Conservation (phyloP, 2,797 vertebrate genomes). For the Sebastolobus altivelis region DNA sequence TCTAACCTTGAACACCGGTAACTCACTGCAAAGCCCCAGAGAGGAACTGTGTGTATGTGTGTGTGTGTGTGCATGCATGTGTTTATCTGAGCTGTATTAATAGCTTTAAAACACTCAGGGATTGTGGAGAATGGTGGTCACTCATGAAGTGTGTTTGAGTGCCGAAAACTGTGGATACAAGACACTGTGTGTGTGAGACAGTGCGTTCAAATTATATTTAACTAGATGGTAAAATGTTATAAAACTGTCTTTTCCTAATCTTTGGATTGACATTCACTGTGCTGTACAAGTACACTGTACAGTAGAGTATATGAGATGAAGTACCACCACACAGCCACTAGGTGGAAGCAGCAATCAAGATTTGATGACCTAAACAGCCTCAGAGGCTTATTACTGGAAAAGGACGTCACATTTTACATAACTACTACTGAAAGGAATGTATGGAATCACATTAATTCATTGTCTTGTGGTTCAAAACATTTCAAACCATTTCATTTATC, state of each 20-base stretch:
- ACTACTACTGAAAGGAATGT: neutral
- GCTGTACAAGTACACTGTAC: neutral
- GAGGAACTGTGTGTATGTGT: neutral
- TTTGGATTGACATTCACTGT: neutral
- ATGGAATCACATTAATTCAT: neutral
- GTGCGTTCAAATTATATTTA: neutral
- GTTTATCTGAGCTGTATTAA: conserved; percentile 11
- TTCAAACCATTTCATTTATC: neutral
- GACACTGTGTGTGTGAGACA: neutral
- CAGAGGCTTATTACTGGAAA: neutral
- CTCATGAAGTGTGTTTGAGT: neutral
- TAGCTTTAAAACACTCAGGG: conserved; percentile 7
- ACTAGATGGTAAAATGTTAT: neutral
- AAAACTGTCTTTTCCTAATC: neutral
- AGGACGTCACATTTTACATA: neutral
- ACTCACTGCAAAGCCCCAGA: conserved; percentile 56
- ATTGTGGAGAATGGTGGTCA: conserved; percentile 2
- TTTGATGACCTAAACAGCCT: conserved; percentile 2
- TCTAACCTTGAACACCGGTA: conserved; percentile 42
- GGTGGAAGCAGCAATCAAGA: conserved; percentile 65
- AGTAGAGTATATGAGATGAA: neutral
- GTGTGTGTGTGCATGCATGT: neutral
- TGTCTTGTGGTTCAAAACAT: neutral
- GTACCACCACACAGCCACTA: conserved; percentile 63
- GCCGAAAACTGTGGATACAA: neutral